Base-by-base conservation (phyloP, 1,140 invertebrate genomes). In the Micrasema minimum region DNA sequence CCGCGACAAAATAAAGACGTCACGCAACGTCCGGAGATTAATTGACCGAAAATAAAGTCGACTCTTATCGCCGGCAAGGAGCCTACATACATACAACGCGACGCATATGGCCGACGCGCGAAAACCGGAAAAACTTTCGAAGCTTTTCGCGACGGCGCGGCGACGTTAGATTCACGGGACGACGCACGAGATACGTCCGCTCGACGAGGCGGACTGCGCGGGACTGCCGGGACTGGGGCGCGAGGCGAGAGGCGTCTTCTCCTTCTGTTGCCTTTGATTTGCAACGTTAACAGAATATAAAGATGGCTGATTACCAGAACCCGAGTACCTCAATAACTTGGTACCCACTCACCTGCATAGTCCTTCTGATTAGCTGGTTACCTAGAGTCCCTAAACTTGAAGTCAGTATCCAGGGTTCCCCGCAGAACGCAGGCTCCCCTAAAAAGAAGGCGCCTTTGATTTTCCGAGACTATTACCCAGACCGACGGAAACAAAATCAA, bases 191-290 rank as follows among this genome's bases (percentile, higher is more conserved):
- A 35, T 31, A 12, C 14, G 77, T 80, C 82, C 80, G 82, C 66
- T 72, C 76, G 79, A 81, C 81, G 80, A 81, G 80, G 78, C 80
- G 78, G 82, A 77, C 81, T 80, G 81, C 83, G 82, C 83, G 81
- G 80, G 78, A 84, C 82, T 84, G 81, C 68, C 77, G 74, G n/a
- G n/a, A n/a, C n/a, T n/a, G 64, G 65, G 66, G 59, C 67, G 70
- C 55, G 77, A 78, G 76, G 79, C 79, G 73, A 77, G 62, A 62
- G 26, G 26, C 26, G 26, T 7, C 26, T 31, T 31, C 51, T 20
- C 59, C 43, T 61, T n/a, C 41, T 16, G 26, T 2, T 16, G n/a
- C 18, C 57, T 61, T 46, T 51, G 62, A 65, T 65, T 65, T 65
- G 62, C 43, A 14, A 16, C 62, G 43, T 48, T 48, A 48, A 26